Base-by-base conservation (phyloP, 2,888 invertebrate genomes). In the Nymphalis c-album region DNA sequence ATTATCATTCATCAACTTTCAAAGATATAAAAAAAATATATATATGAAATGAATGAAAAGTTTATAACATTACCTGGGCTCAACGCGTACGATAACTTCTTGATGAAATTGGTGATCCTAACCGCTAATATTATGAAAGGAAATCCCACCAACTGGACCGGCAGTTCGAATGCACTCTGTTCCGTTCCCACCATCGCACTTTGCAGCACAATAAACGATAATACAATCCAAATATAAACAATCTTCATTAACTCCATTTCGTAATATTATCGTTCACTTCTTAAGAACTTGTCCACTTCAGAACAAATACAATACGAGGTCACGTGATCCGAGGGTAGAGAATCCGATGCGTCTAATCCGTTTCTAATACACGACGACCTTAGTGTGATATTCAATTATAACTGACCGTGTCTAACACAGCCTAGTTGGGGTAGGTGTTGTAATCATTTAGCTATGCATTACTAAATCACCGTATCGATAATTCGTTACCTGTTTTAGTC, bases 121-220 rank as follows among this genome's bases (percentile, higher is more conserved):
- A 97, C 97, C 16, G 96, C 96, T 60, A 96, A 87, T 65, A 97
- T 95, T 77, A 97, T 97, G 71, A 97, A 94, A 5, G 97, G 97
- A 82, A 97, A 97, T 50, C 97, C 97, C 63, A 97, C 93, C 62
- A 97, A 87, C 82, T 97, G 96, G 18, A 97, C 96, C 5, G 97
- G 97, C 65, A 97, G 84, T 79, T 97, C 95, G 79, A 96, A 95
- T 0, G 93, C 79, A 17, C 94, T 93, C 76, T 94, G 93, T 71
- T 88, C 80, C 17, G 85, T 78, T 0, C 88, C 84, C 76, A 88
- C 86, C 79, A 81, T 80, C 26, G 85, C 66, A 73, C 85, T 86
- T 80, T 90, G 85, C 55, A 90, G 82, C 70, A 90, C 72, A 65
- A 91, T 69, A 63, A 90, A 75, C 31, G 84, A 82, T 8, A 90